Conservation (phyloP, 2,113 vertebrate species). For the Psettodes erumei region DNA sequence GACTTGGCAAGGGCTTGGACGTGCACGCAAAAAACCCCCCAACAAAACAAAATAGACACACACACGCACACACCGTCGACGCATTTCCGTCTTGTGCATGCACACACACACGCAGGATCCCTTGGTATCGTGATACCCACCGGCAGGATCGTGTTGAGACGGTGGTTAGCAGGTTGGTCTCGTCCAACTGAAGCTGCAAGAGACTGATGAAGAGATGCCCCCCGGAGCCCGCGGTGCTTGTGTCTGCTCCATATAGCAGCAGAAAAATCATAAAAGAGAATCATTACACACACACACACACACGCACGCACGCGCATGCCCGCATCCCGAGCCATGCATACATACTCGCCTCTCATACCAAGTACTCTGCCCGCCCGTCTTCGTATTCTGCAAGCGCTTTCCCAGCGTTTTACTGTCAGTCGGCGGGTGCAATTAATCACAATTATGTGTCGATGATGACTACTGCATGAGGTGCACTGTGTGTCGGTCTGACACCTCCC, state of each 20-base stretch:
- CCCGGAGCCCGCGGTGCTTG: neutral
- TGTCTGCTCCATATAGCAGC: conserved; percentile 17
- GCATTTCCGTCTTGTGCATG: neutral
- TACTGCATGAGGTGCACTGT: conserved; percentile 14
- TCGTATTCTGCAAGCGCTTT: neutral
- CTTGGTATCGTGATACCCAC: conserved; percentile 24
- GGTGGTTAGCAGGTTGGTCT: conserved; percentile 31
- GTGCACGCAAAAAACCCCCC: conserved; percentile 48
- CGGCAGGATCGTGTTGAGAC: conserved; percentile 41
- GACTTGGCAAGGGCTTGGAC: conserved; percentile 70
- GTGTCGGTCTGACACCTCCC: conserved; percentile 30
- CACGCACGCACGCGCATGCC: neutral
- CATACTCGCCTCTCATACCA: neutral
- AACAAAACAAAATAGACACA: conserved; percentile 10
- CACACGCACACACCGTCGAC: conserved; percentile 15
- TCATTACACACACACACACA: no score
- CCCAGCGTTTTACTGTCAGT: neutral
- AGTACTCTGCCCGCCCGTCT: neutral
- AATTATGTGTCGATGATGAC: conserved; percentile 52
- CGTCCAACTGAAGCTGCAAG: conserved; percentile 29
- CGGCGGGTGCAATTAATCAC: conserved; percentile 49
- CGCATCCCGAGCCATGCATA: neutral
- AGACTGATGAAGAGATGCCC: conserved; percentile 48
- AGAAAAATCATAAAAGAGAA: conserved; percentile 24
- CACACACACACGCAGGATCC: neutral